Conservation (phyloP, 2,113 vertebrate species). For the Oncorhynchus nerka region DNA sequence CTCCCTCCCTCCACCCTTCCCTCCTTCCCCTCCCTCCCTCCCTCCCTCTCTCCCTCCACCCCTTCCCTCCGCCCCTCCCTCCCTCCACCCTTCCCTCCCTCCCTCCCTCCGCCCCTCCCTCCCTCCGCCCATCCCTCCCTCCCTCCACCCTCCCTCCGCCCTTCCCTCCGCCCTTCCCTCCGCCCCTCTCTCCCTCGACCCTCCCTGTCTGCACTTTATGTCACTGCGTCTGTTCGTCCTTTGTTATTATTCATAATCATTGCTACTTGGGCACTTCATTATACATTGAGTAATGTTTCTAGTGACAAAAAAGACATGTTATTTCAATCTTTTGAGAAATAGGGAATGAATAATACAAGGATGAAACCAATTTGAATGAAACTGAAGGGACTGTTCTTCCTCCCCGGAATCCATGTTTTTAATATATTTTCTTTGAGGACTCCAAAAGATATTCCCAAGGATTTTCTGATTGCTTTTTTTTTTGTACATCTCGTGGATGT, state of each 20-base stretch:
- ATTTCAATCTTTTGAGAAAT: conserved; percentile 45
- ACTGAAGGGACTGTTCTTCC: conserved; percentile 28
- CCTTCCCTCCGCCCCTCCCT: too few species aligned
- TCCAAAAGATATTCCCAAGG: conserved; percentile 50
- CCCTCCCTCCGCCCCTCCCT: too few species aligned
- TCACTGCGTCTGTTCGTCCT: conserved; percentile 34
- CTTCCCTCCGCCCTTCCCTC: too few species aligned
- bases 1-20: too few species aligned
- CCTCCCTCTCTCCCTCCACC: neutral
- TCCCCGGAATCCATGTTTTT: conserved; percentile 39
- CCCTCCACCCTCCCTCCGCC: fast-evolving
- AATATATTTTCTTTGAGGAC: conserved; percentile 40
- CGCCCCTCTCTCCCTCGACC: neutral
- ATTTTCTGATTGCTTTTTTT: conserved; percentile 42
- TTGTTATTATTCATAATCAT: conserved; percentile 51
- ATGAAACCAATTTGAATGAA: conserved; percentile 3
- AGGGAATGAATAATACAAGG: conserved; percentile 51
- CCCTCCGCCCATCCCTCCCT: fast-evolving
- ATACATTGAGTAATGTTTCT: conserved; percentile 60
- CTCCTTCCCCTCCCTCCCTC: too few species aligned
- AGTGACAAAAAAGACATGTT: conserved; percentile 56
- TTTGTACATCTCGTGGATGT: conserved; percentile 30
- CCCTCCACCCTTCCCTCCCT: too few species aligned
- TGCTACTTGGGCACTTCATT: conserved; percentile 30
- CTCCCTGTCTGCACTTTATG: conserved; percentile 35